These are phyloP conservation scores for Marronus borbonicus DNA, from an alignment of 2,888 invertebrate genomes.

Conservation along the genomic window DNA sequence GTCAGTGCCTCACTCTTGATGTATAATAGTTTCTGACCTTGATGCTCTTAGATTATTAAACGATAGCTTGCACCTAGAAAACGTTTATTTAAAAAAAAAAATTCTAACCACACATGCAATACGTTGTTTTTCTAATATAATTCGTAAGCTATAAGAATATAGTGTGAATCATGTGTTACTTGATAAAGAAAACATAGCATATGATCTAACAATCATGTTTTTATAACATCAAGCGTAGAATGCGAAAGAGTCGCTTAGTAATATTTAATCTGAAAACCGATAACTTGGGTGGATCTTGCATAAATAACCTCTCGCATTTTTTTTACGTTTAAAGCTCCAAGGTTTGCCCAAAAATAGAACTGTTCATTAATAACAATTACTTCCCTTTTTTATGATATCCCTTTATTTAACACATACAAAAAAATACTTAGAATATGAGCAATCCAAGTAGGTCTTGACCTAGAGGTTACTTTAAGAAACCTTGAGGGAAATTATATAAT, in stretches of 20 bases:
- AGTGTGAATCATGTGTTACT: not conserved
- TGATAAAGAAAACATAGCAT: not conserved
- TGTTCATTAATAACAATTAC: slow-evolving; percentile 3
- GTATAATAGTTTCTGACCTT: not conserved
- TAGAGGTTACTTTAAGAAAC: too few relatives aligned
- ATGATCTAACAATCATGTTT: not conserved
- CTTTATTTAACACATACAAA: too few relatives aligned
- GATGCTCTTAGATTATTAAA: slow-evolving; percentile 9
- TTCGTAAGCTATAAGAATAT: not conserved
- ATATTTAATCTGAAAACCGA: not conserved
- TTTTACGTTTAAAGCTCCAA: not conserved
- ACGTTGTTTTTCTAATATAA: too few relatives aligned
- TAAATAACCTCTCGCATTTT: slow-evolving; percentile 1
- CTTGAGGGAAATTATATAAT: too few relatives aligned
- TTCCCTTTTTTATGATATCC: too few relatives aligned
- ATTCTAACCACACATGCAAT: not conserved
- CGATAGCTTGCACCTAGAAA: not conserved
- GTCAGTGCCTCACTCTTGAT: not conserved
- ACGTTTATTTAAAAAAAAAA: not conserved
- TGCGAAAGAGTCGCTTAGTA: not conserved
- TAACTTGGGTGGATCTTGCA: slow-evolving; percentile 10
- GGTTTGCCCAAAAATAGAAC: not conserved
- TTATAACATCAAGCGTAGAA: not conserved
- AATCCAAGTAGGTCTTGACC: too few relatives aligned
- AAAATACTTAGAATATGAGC: too few relatives aligned